phyloP scores from a whole-genome alignment of 2,888 invertebrate species.

The Dryomyza anilis region DNA sequence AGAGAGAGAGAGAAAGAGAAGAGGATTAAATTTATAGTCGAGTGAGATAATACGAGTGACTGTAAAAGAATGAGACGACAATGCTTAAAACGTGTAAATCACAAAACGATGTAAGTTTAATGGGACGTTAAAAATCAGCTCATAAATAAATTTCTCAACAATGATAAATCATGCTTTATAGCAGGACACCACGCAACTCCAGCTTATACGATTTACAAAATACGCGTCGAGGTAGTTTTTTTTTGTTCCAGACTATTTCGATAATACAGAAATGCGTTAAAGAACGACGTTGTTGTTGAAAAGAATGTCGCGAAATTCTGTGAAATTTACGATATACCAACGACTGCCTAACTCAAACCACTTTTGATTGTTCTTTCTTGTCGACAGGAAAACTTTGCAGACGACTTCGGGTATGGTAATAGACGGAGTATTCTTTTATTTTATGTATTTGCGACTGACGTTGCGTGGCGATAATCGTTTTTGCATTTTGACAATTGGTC shows the following conservation, averaged over 20 bases:
- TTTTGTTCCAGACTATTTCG: too few relatives aligned
- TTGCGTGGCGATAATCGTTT: conserved; percentile 22
- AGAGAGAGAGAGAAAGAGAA: background rate
- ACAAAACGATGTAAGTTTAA: conserved; percentile 36
- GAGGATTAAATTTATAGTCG: background rate
- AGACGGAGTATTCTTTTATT: background rate
- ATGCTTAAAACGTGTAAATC: background rate
- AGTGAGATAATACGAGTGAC: background rate
- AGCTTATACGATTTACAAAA: too few relatives aligned
- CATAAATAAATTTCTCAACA: conserved; percentile 53
- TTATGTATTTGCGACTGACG: background rate
- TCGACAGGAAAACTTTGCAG: conserved; percentile 17
- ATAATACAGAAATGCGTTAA: too few relatives aligned
- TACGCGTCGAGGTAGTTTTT: too few relatives aligned
- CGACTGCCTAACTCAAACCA: too few relatives aligned
- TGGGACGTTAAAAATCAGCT: conserved; percentile 58
- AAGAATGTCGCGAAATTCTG: too few relatives aligned
- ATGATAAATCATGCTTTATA: conserved; percentile 49
- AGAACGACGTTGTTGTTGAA: too few relatives aligned
- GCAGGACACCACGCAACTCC: too few relatives aligned
- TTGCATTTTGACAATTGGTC: conserved; percentile 24
- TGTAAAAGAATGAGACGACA: background rate
- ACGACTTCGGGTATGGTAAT: conserved; percentile 7
- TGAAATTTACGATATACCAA: too few relatives aligned
- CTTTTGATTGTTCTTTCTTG: background rate